A percentile compares a stretch with the other conserved stretches of the same genome.
Conservation (phyloP, 2,888 invertebrate species). For the Aspidapion aeneum region DNA sequence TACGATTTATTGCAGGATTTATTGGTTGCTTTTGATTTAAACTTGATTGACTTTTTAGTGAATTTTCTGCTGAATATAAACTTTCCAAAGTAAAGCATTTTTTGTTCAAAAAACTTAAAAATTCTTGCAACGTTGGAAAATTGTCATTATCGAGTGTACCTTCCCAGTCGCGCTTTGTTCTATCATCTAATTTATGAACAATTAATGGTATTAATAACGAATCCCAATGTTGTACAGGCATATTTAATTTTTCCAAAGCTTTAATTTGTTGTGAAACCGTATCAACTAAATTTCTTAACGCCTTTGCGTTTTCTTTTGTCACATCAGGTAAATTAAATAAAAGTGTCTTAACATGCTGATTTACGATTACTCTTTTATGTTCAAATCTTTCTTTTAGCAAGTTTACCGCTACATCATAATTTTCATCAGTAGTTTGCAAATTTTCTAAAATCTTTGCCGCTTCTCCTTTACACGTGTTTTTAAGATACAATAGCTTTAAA, state of each 20-base stretch:
- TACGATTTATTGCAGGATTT: too few species aligned
- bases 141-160: conserved; percentile 8
- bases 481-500: too few species aligned
- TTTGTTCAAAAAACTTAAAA: conserved; percentile 16
- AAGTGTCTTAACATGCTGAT: conserved; percentile 14
- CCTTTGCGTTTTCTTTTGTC: too few species aligned
- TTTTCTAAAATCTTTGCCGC: too few species aligned
- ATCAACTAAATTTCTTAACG: conserved; percentile 19
- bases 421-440: conserved; percentile 20
- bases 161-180: conserved; percentile 20
- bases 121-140: conserved; percentile 13
- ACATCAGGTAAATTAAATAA: too few species aligned
- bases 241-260: conserved; percentile 18
- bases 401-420: conserved; percentile 21
- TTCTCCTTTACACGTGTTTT: too few species aligned
- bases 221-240: conserved; percentile 23
- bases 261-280: conserved; percentile 12
- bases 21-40: too few species aligned
- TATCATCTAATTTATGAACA: conserved; percentile 17
- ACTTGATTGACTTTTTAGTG: too few species aligned
- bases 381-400: conserved; percentile 14
- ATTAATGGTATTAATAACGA: conserved; percentile 18
- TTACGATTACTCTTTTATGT: too few species aligned
- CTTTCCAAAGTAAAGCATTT: conserved; percentile 20
- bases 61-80: too few species aligned